Percentiles rank a stretch among this genome's conserved stretches.
Conservation (phyloP, 2,797 vertebrate genomes). For the Thamnophis elegans region DNA sequence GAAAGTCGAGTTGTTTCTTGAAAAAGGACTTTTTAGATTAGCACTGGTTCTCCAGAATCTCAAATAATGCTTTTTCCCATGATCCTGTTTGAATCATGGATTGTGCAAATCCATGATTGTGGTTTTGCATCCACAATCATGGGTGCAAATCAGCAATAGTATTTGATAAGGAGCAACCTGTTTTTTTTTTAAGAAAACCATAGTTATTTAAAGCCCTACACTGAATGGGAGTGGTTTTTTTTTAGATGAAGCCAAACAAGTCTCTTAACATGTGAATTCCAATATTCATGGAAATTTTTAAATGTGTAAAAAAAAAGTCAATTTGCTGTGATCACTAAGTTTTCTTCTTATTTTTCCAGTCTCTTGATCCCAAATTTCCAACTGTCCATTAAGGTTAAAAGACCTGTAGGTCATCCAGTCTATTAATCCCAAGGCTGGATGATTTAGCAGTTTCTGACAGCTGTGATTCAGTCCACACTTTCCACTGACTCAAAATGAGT, state of each 20-base stretch:
- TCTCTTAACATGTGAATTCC: conserved; percentile 5
- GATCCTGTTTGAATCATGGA: background rate
- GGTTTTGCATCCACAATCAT: background rate
- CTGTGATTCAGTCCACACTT: background rate
- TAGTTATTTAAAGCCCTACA: background rate
- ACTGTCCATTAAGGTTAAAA: conserved; percentile 30
- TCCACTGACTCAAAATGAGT: conserved; percentile 25
- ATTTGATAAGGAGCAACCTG: background rate
- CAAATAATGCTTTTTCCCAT: background rate
- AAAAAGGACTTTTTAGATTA: background rate
- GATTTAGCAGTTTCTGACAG: conserved; percentile 25
- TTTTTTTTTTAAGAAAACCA: background rate
- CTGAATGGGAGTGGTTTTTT: background rate
- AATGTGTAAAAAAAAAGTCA: background rate
- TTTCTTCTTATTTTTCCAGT: background rate
- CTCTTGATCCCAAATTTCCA: background rate
- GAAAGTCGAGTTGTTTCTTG: background rate
- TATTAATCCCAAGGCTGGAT: background rate
- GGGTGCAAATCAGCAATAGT: background rate
- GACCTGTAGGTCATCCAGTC: conserved; percentile 23
- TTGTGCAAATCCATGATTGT: background rate
- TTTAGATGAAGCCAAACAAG: background rate
- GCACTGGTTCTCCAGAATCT: background rate
- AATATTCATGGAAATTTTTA: conserved; percentile 1
- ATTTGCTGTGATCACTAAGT: conserved; percentile 2